Evolutionary conservation across 2,113 vertebrate genomes (phyloP), one percentile per base, ranked within the genome.

Genomic region (Hassar affinis): DNA sequence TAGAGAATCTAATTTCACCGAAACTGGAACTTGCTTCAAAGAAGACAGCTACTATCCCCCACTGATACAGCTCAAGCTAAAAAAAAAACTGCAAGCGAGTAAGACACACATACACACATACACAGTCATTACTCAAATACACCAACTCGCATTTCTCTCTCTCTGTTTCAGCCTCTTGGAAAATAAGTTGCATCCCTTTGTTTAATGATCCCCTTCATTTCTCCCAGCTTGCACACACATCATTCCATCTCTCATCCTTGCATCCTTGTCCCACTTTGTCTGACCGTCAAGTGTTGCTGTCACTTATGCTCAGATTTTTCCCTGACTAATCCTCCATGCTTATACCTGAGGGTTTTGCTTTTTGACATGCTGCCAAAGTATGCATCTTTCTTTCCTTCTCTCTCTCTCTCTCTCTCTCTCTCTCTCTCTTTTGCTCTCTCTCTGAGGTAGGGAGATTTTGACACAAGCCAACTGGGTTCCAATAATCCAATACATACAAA

Each of bases 11-110:
- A 90, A 93, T 94, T 95, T 94, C 90, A 93, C 90, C 94, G 94
- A 95, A 95, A 94, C 87, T 91, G 93, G 91, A 96, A 88, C 93
- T 93, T 82, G 85, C 92, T 95, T 95, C 92, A 95, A 95, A 95
- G 93, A 93, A 90, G 85, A 91, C 88, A 91, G 90, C 91, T 91
- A 88, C 89, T 91, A 89, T 94, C 92, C 91, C 91, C 90, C 93
- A 91, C 92, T 93, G 91, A 94, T 90, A 90, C 92, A 93, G 91
- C 88, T 92, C 91, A 89, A 89, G 89, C 92, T 92, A 91, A 94
- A 91, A 91, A n/a, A 42, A 95, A 95, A 95, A 95, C 90, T 94
- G 92, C 89, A 89, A 84, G 85, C 86, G 90, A 92, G 89, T 90
- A 93, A 94, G 91, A 94, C 91, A 92, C 89, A 92, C 84, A 90